A percentile compares a stretch with the other conserved stretches of the same genome.
These are phyloP conservation scores for Schrankia costaestrigalis DNA, from an alignment of 2,888 invertebrate species.

Conservation along the genomic window DNA sequence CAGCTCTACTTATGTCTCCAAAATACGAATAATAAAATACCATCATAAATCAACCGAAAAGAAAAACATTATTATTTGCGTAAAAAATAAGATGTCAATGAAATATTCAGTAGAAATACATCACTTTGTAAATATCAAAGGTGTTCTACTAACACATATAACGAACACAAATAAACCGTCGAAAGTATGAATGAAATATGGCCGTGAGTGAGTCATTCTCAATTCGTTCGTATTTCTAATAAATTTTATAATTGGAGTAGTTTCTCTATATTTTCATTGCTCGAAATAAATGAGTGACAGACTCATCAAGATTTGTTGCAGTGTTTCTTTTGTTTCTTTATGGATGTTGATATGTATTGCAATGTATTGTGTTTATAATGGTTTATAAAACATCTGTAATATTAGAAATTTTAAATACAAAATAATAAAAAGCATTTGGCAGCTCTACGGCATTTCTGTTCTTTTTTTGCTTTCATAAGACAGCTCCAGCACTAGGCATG, in stretches of 20 bases:
- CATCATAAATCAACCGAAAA: slow-evolving; percentile 5
- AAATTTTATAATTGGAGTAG: slow-evolving; percentile 26
- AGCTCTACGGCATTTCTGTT: too few species aligned
- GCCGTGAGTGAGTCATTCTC: slow-evolving; percentile 18
- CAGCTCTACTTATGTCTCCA: too few species aligned
- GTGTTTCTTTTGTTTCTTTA: slow-evolving; percentile 13
- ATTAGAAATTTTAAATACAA: too few species aligned
- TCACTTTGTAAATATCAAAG: slow-evolving; percentile 26
- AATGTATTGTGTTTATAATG: too few species aligned
- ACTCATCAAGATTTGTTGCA: slow-evolving; percentile 12
- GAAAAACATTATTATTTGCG: background rate
- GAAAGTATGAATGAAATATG: slow-evolving; percentile 26
- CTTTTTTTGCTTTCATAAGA: too few species aligned
- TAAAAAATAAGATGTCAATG: slow-evolving; percentile 10
- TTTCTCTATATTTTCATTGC: slow-evolving; percentile 16
- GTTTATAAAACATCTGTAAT: too few species aligned
- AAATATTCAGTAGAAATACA: slow-evolving; percentile 4
- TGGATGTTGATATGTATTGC: too few species aligned
- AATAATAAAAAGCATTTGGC: too few species aligned
- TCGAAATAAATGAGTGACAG: slow-evolving; percentile 15
- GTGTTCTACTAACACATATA: slow-evolving; percentile 33
- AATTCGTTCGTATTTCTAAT: slow-evolving; percentile 23
- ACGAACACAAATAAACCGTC: slow-evolving; percentile 23
- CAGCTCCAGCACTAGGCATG: too few species aligned
- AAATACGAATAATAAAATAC: too few species aligned